Evolutionary conservation across 2,888 invertebrate species (phyloP).

Genomic region (Crossocerus cetratus): DNA sequence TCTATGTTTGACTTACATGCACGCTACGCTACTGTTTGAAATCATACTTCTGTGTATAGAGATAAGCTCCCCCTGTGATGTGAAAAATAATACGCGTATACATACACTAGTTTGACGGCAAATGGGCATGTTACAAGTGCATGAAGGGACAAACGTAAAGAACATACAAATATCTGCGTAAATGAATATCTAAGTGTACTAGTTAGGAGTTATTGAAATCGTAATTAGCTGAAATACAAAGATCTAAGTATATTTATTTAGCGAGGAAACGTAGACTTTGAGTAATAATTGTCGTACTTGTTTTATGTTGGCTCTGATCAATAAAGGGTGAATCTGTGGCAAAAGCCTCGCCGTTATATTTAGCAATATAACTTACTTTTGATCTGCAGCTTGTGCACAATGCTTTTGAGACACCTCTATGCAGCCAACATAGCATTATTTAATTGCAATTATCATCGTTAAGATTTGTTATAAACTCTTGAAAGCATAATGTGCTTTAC

Average conservation of each 20-base stretch:
- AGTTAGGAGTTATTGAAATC: slow-evolving; percentile 57
- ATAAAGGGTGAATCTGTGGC: slow-evolving; percentile 45
- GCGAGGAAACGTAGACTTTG: slow-evolving; percentile 38
- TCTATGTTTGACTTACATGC: slow-evolving; percentile 40
- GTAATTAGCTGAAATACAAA: slow-evolving; percentile 44
- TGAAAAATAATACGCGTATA: slow-evolving; percentile 25
- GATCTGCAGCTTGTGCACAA: slow-evolving; percentile 30
- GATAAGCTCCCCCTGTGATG: slow-evolving; percentile 47
- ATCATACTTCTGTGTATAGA: slow-evolving; percentile 27
- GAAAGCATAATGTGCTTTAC: too few relatives aligned
- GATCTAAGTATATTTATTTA: slow-evolving; percentile 57
- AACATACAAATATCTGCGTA: slow-evolving; percentile 45
- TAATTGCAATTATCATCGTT: too few relatives aligned
- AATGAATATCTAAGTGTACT: slow-evolving; percentile 57
- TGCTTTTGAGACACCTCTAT: slow-evolving; percentile 42
- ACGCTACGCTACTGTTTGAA: slow-evolving; percentile 27
- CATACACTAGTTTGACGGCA: slow-evolving; percentile 31
- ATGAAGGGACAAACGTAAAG: slow-evolving; percentile 34
- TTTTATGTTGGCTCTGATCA: slow-evolving; percentile 47
- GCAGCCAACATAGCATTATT: too few relatives aligned
- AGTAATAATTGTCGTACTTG: slow-evolving; percentile 37
- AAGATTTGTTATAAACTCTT: too few relatives aligned
- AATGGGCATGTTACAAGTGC: slow-evolving; percentile 37
- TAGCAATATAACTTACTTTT: slow-evolving; percentile 45
- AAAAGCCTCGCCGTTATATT: slow-evolving; percentile 38